phyloP scores from a whole-genome alignment of 2,113 vertebrate species.

The Misgurnus mizolepis region DNA sequence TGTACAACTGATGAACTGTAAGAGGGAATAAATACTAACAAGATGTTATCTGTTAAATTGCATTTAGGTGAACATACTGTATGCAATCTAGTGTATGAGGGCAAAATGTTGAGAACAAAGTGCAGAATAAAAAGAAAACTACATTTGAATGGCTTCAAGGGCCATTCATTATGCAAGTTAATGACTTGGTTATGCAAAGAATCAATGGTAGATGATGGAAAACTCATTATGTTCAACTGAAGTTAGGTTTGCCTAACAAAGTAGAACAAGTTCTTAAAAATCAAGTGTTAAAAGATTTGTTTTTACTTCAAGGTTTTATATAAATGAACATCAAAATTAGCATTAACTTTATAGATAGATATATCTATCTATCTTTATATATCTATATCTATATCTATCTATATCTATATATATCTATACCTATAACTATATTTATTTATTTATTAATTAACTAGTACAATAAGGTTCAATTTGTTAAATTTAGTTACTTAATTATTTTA shows the following conservation, averaged over 20 bases:
- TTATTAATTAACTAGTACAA: too few species aligned
- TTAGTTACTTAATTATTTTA: too few species aligned
- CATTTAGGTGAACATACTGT: neutral
- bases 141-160: constrained; percentile 35
- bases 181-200: constrained; percentile 30
- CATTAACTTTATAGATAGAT: too few species aligned
- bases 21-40: neutral
- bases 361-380: too few species aligned
- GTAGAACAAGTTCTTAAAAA: neutral
- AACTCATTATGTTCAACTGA: constrained; percentile 7
- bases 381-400: too few species aligned
- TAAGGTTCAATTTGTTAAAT: too few species aligned
- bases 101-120: neutral
- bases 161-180: constrained; percentile 36
- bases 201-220: constrained; percentile 17
- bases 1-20: neutral
- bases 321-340: neutral
- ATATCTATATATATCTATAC: too few species aligned
- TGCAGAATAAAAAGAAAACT: neutral
- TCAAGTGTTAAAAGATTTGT: neutral
- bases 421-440: too few species aligned
- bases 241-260: constrained; percentile 31
- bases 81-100: neutral
- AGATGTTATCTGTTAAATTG: neutral
- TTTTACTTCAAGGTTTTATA: neutral